Evolutionary conservation across 2,888 invertebrate genomes (phyloP).

Genomic region (Netelia fuscicornis): DNA sequence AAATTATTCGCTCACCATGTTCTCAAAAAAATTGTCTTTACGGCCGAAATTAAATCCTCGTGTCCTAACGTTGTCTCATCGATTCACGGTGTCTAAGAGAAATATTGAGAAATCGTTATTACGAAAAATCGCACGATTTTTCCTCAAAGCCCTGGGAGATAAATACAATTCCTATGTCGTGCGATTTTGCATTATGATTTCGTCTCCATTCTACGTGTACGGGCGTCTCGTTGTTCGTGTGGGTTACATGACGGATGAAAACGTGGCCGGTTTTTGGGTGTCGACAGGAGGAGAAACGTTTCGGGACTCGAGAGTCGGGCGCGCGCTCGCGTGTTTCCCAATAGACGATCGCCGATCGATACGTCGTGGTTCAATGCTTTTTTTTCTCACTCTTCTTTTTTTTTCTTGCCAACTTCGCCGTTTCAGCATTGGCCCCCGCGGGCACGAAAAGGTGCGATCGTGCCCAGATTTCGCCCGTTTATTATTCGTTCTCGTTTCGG

Average conservation of each 20-base stretch:
- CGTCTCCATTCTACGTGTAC: neutral
- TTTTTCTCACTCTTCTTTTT: neutral
- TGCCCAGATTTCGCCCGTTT: conserved; percentile 1
- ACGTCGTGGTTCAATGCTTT: conserved; percentile 37
- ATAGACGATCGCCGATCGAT: conserved; percentile 60
- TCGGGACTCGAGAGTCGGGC: conserved; percentile 31
- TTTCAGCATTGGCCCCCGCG: neutral
- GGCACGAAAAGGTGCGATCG: neutral
- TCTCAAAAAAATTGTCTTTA: neutral
- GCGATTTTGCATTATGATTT: conserved; percentile 41
- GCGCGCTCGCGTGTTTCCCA: conserved; percentile 54
- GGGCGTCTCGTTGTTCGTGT: neutral
- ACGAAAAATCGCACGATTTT: conserved; percentile 29
- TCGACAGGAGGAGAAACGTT: conserved; percentile 51
- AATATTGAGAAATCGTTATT: conserved; percentile 36
- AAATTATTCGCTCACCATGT: conserved; percentile 5
- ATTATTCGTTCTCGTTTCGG: conserved; percentile 11
- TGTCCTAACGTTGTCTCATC: neutral
- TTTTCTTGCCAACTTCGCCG: neutral
- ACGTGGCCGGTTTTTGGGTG: conserved; percentile 38
- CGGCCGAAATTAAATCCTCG: neutral
- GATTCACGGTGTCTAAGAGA: conserved; percentile 2
- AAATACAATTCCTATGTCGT: conserved; percentile 38
- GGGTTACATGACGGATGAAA: conserved; percentile 39
- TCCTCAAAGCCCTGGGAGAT: conserved; percentile 16